Base-by-base conservation (phyloP, 2,888 invertebrate genomes). In the Agonopterix subpropinquella region DNA sequence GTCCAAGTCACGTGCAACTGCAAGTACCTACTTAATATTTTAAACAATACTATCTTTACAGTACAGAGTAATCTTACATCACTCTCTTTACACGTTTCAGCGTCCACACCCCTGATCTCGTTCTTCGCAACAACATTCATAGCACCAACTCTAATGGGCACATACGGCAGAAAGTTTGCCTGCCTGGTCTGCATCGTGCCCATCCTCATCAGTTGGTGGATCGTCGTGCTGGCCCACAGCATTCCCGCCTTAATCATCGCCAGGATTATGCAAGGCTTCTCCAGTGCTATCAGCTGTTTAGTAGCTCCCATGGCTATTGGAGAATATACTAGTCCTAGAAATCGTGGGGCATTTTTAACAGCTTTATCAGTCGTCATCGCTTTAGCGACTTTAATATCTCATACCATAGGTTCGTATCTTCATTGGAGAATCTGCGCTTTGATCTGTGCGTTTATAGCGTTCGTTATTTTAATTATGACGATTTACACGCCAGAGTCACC, bases 401-500 rank as follows among this genome's bases (percentile, higher is more conserved):
- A 93, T 59, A 68, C 86, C 0, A 62, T 93, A 18, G 93, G 93
- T 0, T 89, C 90, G 1, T 89, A 85, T 59, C 62, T 90, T 0
- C 62, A 75, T 9, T 92, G 92, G 92, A 78, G 89, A 59, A 68
- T 68, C 0, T 85, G 90, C 2, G 90, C 91, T 0, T 63, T 89
- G 1, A 66, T 91, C 3, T 87, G 88, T 48, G 79, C 82, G 0
- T 52, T 69, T 4, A 66, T 90, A 18, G 84, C 89, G 0, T 62
- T 90, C 3, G 56, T 82, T 2, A 83, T 90, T 36, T 65, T 91
- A 18, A 37, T 78, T 1, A 73, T 81, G 35, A 74, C 80, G 0
- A 57, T 76, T 8, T 70, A 67, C 44, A 80, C 83, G 0, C 92
- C 91, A 0, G 93, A 93, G 73, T 90, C 92, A 0, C 93, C 92